phyloP scores from a whole-genome alignment of 1,140 invertebrate species.

The Monochamus saltuarius region DNA sequence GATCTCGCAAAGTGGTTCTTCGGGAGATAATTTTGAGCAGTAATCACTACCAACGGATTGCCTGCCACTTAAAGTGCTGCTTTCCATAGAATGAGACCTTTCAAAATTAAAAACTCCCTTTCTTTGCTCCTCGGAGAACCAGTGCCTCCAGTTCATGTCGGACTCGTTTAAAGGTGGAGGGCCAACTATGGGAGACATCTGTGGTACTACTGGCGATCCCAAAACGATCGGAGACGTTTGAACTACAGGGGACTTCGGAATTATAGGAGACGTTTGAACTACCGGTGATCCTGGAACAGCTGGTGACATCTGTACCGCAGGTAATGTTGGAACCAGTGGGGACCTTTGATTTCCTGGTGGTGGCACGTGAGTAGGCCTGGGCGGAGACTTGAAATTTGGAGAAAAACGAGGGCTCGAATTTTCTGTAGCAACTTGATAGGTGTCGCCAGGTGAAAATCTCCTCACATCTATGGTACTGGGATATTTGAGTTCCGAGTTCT shows the following conservation, averaged over 20 bases:
- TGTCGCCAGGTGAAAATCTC: neutral
- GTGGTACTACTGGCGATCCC: neutral
- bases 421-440: neutral
- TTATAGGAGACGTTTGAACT: too few relatives aligned
- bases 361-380: too few relatives aligned
- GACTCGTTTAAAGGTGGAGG: neutral
- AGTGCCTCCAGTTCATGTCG: neutral
- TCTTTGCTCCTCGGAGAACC: conserved; percentile 2
- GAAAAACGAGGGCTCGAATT: neutral
- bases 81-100: neutral
- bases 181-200: neutral
- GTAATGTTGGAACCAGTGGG: too few relatives aligned
- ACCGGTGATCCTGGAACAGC: too few relatives aligned
- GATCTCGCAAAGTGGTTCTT: neutral
- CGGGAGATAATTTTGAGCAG: neutral
- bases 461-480: too few relatives aligned
- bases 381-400: too few relatives aligned
- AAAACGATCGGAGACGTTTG: too few relatives aligned
- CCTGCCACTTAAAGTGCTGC: neutral
- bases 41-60: conserved; percentile 15
- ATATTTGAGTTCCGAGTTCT: too few relatives aligned
- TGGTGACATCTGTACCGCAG: too few relatives aligned
- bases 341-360: too few relatives aligned
- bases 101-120: neutral
- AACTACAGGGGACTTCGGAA: too few relatives aligned